phyloP scores from a whole-genome alignment of 2,113 vertebrate genomes.

The Hippolais icterina region DNA sequence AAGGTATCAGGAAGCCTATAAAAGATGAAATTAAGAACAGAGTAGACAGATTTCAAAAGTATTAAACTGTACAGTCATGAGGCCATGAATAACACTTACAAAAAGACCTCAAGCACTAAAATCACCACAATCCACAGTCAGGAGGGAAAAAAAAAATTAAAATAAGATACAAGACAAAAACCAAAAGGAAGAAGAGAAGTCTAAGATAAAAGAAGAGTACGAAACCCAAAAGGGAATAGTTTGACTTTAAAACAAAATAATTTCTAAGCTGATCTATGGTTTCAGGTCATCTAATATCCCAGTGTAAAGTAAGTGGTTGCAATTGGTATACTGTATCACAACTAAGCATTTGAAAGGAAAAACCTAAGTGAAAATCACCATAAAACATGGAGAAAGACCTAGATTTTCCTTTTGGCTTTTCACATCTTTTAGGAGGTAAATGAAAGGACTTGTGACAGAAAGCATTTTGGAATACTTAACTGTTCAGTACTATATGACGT shows the following conservation, averaged over 20 bases:
- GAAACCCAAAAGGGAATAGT: background rate
- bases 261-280: background rate
- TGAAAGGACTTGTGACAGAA: background rate
- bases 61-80: background rate
- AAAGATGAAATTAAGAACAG: background rate
- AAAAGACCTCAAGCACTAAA: background rate
- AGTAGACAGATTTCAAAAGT: rapidly evolving
- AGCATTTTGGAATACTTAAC: background rate
- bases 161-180: background rate
- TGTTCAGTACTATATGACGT: background rate
- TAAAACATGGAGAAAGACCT: background rate
- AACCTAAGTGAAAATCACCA: background rate
- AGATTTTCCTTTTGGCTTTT: background rate
- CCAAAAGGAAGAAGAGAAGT: background rate
- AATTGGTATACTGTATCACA: background rate
- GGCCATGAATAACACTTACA: background rate
- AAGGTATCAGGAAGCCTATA: background rate
- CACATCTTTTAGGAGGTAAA: background rate
- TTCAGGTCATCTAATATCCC: background rate
- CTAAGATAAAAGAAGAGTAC: background rate
- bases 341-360: background rate
- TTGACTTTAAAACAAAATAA: background rate
- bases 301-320: background rate
- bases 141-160: background rate
- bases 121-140: background rate